Evolutionary conservation across 1,140 invertebrate genomes (phyloP), one percentile per base, ranked within the genome.

Genomic region (Spodoptera litura): DNA sequence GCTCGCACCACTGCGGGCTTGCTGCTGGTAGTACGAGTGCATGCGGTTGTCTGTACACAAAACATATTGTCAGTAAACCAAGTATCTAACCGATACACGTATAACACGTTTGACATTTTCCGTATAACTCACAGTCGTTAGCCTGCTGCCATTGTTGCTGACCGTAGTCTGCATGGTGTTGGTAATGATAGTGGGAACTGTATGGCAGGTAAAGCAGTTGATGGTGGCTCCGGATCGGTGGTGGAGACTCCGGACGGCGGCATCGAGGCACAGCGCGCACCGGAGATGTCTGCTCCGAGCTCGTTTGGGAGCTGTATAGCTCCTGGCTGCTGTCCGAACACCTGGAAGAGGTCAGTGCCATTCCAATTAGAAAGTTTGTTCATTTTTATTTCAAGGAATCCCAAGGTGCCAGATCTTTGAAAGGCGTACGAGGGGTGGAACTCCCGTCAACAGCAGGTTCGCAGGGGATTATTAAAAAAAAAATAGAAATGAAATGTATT

Each of bases 141-240:
- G 85, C 71, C 13, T 84, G 83, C 88, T 84, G 83, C 91, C 91
- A 92, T 25, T 89, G 88, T 10, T 88, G 87, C n/a, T 87, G 70
- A 0, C 79, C 78, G 70, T 93, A 93, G 10, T 91, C 58, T 31
- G 58, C 88, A 52, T 90, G 89, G 38, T 87, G 83, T 64, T 93
- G 91, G 71, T 94, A 94, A 61, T 94, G 92, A 15, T 94, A 92
- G 56, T 93, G 91, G 0, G 85, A 95, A 81, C 96, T 97, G 87
- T 97, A 97, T 1, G 97, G 97, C 44, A 97, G 96, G 66, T 97
- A 96, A 95, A 97, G 96, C 0, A 97, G 97, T 81, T 96, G 96
- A 77, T 96, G 96, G 83, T 96, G 96, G 79, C 94, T 96, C 35
- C 96, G 93, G 13, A 96, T 95, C 5, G 96, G 96, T 0, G 96